Conservation (phyloP, 2,888 invertebrate species). For the Cryptosula pallasiana region DNA sequence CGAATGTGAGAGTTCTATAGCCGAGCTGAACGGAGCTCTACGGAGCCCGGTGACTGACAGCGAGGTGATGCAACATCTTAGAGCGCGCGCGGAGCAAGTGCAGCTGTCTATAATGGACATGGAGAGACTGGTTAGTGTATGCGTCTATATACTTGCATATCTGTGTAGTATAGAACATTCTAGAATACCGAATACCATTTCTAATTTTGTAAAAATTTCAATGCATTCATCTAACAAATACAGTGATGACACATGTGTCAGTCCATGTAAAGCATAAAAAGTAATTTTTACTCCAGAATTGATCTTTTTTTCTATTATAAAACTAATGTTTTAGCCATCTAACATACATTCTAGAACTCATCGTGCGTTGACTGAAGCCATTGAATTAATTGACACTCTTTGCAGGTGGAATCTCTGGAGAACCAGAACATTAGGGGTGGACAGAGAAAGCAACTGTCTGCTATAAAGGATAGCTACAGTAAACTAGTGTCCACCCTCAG, state of each 20-base stretch:
- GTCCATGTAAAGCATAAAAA: no score
- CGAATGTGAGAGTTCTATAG: not conserved
- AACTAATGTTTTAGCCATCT: no score
- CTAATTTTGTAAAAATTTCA: no score
- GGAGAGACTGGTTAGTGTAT: not conserved
- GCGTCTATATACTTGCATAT: not conserved
- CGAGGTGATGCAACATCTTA: not conserved
- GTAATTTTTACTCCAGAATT: no score
- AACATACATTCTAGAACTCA: no score
- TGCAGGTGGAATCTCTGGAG: conserved; percentile 1
- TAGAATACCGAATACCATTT: no score
- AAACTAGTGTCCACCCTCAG: not conserved
- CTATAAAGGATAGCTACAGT: not conserved
- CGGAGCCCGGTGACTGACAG: not conserved
- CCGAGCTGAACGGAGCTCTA: not conserved
- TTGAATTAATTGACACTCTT: no score
- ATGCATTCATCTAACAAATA: no score
- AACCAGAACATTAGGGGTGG: not conserved
- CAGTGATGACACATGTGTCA: no score
- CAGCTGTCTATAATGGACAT: not conserved
- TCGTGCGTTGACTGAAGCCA: no score
- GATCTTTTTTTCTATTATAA: no score
- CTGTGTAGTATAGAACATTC: no score
- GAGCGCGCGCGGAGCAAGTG: not conserved
- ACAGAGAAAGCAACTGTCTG: not conserved